Percentiles rank a stretch among this genome's conserved stretches.
phyloP scores from a whole-genome alignment of 2,797 vertebrate species.

The Fistularia tabacaria region DNA sequence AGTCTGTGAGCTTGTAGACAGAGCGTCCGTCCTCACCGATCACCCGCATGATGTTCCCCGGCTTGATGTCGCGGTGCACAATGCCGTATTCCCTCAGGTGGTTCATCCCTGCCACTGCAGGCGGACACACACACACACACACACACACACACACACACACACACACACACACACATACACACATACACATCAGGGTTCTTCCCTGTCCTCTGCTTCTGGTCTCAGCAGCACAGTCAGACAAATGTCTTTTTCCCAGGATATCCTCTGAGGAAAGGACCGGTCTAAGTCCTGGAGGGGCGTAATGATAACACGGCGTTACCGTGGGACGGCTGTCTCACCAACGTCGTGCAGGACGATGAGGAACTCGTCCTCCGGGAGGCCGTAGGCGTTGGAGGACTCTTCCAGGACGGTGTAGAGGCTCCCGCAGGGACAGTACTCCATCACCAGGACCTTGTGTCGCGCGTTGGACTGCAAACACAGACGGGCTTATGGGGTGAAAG shows the following conservation, averaged over 20 bases:
- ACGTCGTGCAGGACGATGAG: slow-evolving; percentile 95
- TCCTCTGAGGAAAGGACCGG: no score
- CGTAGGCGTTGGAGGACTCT: slow-evolving; percentile 93
- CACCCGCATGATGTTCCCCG: slow-evolving; percentile 96
- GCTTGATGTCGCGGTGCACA: slow-evolving; percentile 96
- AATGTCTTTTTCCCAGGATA: no score
- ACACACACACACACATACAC: no score
- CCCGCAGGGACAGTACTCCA: slow-evolving; percentile 97
- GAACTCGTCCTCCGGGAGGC: slow-evolving; percentile 94
- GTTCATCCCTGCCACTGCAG: slow-evolving; percentile 95
- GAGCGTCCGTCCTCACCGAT: slow-evolving; percentile 94
- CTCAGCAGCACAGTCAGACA: no score
- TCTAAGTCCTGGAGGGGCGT: no score
- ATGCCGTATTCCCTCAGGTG: slow-evolving; percentile 96
- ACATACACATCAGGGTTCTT: no score
- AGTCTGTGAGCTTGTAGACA: slow-evolving; percentile 96
- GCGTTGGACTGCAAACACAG: slow-evolving; percentile 80
- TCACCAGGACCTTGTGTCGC: slow-evolving; percentile 94
- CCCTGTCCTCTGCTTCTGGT: no score
- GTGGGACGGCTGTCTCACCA: no score
- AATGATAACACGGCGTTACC: no score
- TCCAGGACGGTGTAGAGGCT: slow-evolving; percentile 96
- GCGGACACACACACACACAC: slow-evolving; percentile 5
- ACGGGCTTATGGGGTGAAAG: neutral
- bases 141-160: no score